A percentile compares a stretch with the other conserved stretches of the same genome.
These are phyloP conservation scores for Tolmerus cingulatus DNA, from an alignment of 2,888 invertebrate species.

Conservation along the genomic window DNA sequence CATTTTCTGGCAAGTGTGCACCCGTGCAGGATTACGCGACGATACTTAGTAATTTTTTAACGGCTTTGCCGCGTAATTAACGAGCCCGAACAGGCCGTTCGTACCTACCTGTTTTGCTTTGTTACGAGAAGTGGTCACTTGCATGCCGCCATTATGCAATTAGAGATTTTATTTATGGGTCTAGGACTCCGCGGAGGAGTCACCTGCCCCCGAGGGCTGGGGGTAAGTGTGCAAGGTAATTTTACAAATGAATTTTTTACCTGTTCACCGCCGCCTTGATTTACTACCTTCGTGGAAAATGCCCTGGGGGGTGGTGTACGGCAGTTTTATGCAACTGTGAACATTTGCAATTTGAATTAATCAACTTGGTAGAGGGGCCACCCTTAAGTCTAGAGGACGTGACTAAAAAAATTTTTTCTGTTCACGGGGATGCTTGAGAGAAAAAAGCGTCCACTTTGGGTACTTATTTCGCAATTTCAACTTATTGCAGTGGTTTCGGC, in stretches of 20 bases:
- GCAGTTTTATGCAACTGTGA: background rate
- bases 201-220: background rate
- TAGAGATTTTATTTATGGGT: constrained; percentile 26
- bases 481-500: background rate
- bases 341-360: background rate
- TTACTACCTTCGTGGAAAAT: background rate
- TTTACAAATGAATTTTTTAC: background rate
- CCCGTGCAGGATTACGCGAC: background rate
- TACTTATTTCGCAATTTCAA: background rate
- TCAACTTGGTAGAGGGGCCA: background rate
- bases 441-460: background rate
- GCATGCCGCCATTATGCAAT: constrained; percentile 32
- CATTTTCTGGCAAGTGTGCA: background rate
- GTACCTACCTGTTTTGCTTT: background rate
- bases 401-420: background rate
- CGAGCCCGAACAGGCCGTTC: constrained; percentile 1
- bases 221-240: background rate
- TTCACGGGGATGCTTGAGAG: background rate
- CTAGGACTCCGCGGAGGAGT: background rate
- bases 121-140: constrained; percentile 27
- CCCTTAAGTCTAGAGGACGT: background rate
- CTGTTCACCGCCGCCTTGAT: background rate
- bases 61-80: constrained; percentile 27
- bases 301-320: background rate
- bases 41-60: constrained; percentile 35